phyloP scores from a whole-genome alignment of 2,888 invertebrate species.

The Aphelenchoides bicaudatus region DNA sequence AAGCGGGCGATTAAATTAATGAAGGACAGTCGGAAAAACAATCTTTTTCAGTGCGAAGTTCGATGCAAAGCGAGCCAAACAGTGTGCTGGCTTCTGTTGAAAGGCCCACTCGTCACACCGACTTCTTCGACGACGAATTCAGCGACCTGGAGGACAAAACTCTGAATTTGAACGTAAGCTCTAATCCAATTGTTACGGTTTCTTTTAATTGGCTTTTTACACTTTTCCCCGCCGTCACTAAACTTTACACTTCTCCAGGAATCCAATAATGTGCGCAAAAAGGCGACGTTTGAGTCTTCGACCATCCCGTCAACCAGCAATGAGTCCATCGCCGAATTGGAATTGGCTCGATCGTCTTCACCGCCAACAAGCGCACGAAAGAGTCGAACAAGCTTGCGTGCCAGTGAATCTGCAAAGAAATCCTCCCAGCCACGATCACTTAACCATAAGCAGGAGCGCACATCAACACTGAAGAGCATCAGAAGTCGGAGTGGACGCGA shows the following conservation, averaged over 20 bases:
- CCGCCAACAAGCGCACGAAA: neutral
- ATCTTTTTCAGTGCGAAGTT: conserved; percentile 8
- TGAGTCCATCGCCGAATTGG: conserved; percentile 3
- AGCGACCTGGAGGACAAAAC: neutral
- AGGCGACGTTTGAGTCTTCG: neutral
- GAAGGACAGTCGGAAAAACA: neutral
- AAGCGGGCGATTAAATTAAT: too few relatives aligned
- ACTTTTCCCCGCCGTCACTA: too few relatives aligned
- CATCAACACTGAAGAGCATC: neutral
- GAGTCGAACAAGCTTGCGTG: conserved; percentile 3
- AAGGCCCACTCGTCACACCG: neutral
- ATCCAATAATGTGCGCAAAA: neutral
- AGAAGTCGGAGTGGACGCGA: neutral
- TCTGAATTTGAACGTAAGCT: neutral
- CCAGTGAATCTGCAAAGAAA: neutral
- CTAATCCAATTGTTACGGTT: too few relatives aligned
- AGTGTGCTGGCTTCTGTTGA: neutral
- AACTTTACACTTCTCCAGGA: too few relatives aligned
- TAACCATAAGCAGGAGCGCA: neutral
- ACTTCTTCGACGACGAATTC: neutral
- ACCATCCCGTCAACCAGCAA: neutral
- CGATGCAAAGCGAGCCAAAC: neutral
- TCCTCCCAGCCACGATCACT: neutral
- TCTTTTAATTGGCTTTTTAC: neutral
- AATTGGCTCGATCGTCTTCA: conserved; percentile 1